phyloP scores from a whole-genome alignment of 1,140 invertebrate species.

The Trinorchestia longiramus region DNA sequence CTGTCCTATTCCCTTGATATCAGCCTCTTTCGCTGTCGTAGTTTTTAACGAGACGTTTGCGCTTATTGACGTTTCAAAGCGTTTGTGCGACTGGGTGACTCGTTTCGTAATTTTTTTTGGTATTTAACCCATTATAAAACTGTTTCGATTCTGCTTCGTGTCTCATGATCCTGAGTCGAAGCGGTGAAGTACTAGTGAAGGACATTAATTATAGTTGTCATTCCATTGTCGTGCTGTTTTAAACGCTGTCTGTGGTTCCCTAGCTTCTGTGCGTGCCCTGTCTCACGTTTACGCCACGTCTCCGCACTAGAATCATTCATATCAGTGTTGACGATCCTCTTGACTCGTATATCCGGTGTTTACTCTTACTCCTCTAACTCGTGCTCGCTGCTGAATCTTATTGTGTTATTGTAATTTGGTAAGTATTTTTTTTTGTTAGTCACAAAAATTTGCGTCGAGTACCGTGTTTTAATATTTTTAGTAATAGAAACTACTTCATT shows the following conservation, averaged over 20 bases:
- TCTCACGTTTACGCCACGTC: background rate
- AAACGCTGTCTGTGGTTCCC: background rate
- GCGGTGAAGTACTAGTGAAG: background rate
- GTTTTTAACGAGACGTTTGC: no score
- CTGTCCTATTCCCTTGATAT: background rate
- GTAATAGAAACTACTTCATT: background rate
- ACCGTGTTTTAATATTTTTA: background rate
- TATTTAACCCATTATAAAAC: background rate
- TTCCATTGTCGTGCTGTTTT: constrained; percentile 19
- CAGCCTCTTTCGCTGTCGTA: background rate
- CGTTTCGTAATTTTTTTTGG: background rate
- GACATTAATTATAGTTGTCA: constrained; percentile 18
- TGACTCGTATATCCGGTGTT: background rate
- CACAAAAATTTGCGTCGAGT: background rate
- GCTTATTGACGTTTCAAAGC: background rate
- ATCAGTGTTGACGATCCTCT: constrained; percentile 3
- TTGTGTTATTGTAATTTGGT: background rate
- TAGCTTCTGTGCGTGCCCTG: constrained; percentile 29
- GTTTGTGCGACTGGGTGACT: background rate
- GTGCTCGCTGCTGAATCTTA: background rate
- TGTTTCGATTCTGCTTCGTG: background rate
- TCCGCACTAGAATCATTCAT: constrained; percentile 18
- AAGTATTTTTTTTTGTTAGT: background rate
- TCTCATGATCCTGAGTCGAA: background rate
- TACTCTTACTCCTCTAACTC: background rate